Percentiles rank a stretch among this genome's conserved stretches.
These are phyloP conservation scores for Leuciscus idus DNA, from an alignment of 2,113 vertebrate species.

Conservation along the genomic window DNA sequence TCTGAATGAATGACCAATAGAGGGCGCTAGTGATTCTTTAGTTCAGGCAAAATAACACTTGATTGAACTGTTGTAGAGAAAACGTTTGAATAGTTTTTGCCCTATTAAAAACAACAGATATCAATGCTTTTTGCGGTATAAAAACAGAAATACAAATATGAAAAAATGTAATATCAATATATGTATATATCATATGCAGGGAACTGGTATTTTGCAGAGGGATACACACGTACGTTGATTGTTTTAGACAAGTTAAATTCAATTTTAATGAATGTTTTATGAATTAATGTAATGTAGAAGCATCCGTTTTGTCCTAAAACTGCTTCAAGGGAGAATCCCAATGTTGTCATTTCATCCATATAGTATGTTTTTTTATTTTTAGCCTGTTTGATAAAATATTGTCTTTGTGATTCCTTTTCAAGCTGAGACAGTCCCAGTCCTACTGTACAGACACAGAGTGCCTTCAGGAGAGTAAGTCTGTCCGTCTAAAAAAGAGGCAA, in stretches of 20 bases:
- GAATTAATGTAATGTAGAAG: background rate
- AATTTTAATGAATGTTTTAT: background rate
- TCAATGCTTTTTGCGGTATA: background rate
- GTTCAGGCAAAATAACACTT: background rate
- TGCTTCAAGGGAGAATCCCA: background rate
- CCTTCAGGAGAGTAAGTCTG: constrained; percentile 92
- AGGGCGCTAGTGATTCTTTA: constrained; percentile 7
- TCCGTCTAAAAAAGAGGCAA: background rate
- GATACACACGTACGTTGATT: background rate
- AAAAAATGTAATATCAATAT: too few relatives aligned
- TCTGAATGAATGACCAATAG: background rate
- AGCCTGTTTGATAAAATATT: constrained; percentile 3
- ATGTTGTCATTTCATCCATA: background rate
- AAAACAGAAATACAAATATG: background rate
- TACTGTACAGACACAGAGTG: constrained; percentile 98
- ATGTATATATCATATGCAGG: background rate
- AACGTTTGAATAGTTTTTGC: background rate
- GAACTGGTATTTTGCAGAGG: background rate
- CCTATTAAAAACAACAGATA: too few relatives aligned
- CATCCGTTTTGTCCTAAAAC: too few relatives aligned
- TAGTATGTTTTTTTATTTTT: background rate
- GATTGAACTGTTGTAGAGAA: background rate
- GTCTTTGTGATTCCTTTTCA: constrained; percentile 58
- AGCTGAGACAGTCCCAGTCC: constrained; percentile 96
- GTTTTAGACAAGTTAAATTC: background rate